phyloP scores from a whole-genome alignment of 2,888 invertebrate genomes.

The Ctenicera cuprea region DNA sequence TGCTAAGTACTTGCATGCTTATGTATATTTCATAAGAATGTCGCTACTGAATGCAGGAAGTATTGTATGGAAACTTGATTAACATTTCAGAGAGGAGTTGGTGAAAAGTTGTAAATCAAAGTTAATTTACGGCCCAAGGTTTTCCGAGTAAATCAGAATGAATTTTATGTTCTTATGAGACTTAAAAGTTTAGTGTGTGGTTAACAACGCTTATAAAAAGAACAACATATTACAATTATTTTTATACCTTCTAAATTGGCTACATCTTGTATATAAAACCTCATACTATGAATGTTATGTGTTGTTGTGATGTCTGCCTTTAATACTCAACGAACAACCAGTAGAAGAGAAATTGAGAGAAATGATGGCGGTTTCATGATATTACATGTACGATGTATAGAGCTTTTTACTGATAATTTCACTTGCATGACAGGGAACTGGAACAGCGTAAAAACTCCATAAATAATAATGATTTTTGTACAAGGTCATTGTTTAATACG shows the following conservation, averaged over 20 bases:
- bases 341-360: conserved; percentile 5
- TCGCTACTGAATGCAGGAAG: not conserved
- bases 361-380: not conserved
- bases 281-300: not conserved
- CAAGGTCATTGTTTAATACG: conserved; percentile 36
- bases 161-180: not conserved
- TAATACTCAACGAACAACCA: not conserved
- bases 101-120: not conserved
- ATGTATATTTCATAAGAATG: conserved; percentile 27
- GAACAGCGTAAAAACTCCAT: conserved; percentile 19
- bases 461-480: conserved; percentile 36
- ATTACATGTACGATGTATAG: not conserved
- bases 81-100: no score
- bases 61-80: conserved; percentile 1
- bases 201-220: not conserved
- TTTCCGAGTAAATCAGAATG: not conserved
- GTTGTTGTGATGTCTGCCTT: not conserved
- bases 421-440: conserved; percentile 20
- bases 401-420: conserved; percentile 23
- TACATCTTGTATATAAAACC: conserved; percentile 2
- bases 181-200: not conserved
- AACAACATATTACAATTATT: conserved; percentile 14
- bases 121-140: not conserved
- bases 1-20: conserved; percentile 19
- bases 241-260: not conserved